Base-by-base conservation (phyloP, 35 echinoderm and acorn worm genomes). In the Holothuria glaberrima region DNA sequence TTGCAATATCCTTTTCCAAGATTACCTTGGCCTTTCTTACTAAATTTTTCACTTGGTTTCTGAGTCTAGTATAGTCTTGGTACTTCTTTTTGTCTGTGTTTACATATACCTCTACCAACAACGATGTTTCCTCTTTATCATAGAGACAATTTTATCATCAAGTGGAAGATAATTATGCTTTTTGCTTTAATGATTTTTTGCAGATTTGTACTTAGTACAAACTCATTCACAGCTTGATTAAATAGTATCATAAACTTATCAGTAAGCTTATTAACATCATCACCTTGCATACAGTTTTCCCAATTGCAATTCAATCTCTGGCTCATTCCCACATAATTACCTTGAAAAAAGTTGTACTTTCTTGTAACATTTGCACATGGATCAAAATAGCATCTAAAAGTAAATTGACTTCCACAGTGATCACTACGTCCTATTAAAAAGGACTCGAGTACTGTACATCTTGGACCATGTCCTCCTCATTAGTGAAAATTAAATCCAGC, bases 141-240 rank as follows among this genome's bases (percentile, higher is more conserved):
- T 5, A 64, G 19, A 65, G 28, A 65, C 62, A 19, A 75, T 75
- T 20, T 75, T 41, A 75, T 75, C 28, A 75, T 30, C 27, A 75
- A 75, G 71, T 75, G 71, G 71, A 30, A 75, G 35, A 75, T 75
- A 75, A 75, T 75, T 75, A 75, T 75, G 71, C 71, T 75, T 75
- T 75, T 75, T 75, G 71, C 71, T 41, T 75, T 75, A 5, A 75
- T 20, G 13, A 65, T 65, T 65, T 65, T 65, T 65, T 65, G 62
- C 10, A 16, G 62, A 20, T 65, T 65, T 65, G 62, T 65, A 24
- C 62, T 65, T 65, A 16, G 62, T 65, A 65, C 62, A 65, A 65
- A 65, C 62, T 65, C 12, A 17, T 65, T 65, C 28, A 65, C 26
- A n/a, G n/a, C 68, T 71, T 71, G 27, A 31, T 71, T 71, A 30